These are phyloP conservation scores for Metaphire vulgaris DNA, from an alignment of 1,140 invertebrate genomes.

Conservation along the genomic window DNA sequence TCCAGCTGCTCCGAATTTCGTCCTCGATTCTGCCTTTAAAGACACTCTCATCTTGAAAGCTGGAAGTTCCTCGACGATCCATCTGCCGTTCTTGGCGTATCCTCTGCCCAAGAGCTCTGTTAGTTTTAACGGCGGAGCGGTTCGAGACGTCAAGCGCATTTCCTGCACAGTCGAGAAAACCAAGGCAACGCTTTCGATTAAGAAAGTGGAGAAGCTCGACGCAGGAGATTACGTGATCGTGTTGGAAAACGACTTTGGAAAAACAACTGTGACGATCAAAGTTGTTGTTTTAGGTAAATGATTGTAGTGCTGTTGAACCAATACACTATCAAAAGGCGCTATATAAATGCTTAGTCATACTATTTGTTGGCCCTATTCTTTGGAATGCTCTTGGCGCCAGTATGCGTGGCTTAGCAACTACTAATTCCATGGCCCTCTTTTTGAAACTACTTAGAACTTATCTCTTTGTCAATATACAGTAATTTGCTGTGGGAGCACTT, in stretches of 20 bases:
- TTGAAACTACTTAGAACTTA: no score
- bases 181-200: constrained; percentile 43
- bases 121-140: constrained; percentile 56
- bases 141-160: constrained; percentile 45
- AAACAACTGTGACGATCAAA: constrained; percentile 43
- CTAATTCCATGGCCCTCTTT: no score
- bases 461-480: no score
- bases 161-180: constrained; percentile 43
- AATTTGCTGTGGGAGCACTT: no score
- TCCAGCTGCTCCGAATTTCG: constrained; percentile 25
- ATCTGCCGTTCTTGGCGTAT: constrained; percentile 64
- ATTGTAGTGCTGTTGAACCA: no score
- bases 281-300: constrained; percentile 38
- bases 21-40: constrained; percentile 18
- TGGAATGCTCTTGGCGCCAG: no score
- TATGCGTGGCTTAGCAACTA: no score
- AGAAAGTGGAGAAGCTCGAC: constrained; percentile 42
- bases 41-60: constrained; percentile 29
- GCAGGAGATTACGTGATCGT: constrained; percentile 46
- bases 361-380: no score
- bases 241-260: constrained; percentile 45
- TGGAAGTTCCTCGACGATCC: constrained; percentile 46
- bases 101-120: constrained; percentile 68
- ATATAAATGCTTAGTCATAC: no score
- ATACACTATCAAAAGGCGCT: no score